Evolutionary conservation across 2,797 vertebrate genomes (phyloP), one percentile per base, ranked within the genome.

Genomic region (Eulemur mongoz): DNA sequence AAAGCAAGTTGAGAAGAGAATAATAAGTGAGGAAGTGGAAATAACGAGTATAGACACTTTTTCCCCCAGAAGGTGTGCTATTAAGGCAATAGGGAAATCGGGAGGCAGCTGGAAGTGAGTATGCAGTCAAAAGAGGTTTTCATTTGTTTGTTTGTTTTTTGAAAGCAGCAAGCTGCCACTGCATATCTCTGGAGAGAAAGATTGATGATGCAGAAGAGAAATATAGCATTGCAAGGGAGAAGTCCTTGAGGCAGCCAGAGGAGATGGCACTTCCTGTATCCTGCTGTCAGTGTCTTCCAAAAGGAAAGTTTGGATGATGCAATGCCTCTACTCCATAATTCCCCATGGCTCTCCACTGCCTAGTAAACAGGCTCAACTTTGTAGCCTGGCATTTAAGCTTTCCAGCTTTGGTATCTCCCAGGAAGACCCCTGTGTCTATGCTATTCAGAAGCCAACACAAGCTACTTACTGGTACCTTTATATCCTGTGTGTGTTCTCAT

Each of bases 271-370:
- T 78, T 93, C 57, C 30, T 85, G 38, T 61, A 69, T 22, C 15
- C 7, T 27, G 27, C 22, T 87, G 22, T 83, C 81, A 81, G 17
- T 61, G 25, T 12, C 43, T 87, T 95, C 65, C 38, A 90, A 90
- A 88, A 84, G 2, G 52, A 32, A 18, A 76, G 45, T 89, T 88
- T 93, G 76, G n/a, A 73, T 93, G 48, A 96, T 72, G 22, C 18
- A 83, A 40, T 73, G 91, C 27, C n/a, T 93, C 83, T 63, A 54
- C 30, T 91, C 35, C 35, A 63, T 82, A 96, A 89, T 96, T 50
- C 25, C n/a, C 23, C 8, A 48, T 50, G 27, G 52, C 45, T 54
- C 30, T 30, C 20, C 6, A 54, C 43, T 30, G 45, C 45, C 61
- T 76, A 78, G 10, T 88, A 78, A 87, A 95, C 63, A 91, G 67